Conservation (phyloP, 2,888 invertebrate genomes). For the Ypsolopha sequella region DNA sequence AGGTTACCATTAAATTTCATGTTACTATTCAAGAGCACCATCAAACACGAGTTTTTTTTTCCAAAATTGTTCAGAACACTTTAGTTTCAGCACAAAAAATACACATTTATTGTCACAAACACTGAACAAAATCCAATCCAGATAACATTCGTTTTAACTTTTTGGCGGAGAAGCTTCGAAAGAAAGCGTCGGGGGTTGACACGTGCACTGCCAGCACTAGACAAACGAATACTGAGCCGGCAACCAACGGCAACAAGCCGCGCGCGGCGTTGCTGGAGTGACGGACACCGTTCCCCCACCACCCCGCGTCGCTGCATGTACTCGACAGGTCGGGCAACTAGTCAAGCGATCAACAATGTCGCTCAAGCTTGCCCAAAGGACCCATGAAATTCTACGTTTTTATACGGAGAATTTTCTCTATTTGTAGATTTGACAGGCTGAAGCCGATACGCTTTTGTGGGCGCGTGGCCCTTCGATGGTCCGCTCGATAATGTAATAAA, state of each 20-base stretch:
- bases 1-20: constrained; percentile 68
- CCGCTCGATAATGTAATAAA: constrained; percentile 40
- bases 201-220: constrained; percentile 15
- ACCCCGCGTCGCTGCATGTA: constrained; percentile 19
- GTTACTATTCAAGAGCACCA: constrained; percentile 67
- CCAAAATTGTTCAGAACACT: constrained; percentile 10
- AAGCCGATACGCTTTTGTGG: constrained; percentile 30
- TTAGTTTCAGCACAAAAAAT: background rate
- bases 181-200: background rate
- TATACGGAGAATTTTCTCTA: constrained; percentile 31
- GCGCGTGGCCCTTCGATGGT: constrained; percentile 27
- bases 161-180: background rate
- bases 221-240: constrained; percentile 8
- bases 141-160: constrained; percentile 51
- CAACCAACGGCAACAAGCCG: constrained; percentile 13
- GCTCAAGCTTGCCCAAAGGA: constrained; percentile 11
- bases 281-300: constrained; percentile 7
- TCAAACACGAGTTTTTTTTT: constrained; percentile 28
- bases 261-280: constrained; percentile 18
- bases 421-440: constrained; percentile 28
- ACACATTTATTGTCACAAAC: constrained; percentile 40
- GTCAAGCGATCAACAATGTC: constrained; percentile 13
- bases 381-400: constrained; percentile 19
- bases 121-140: constrained; percentile 50
- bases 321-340: constrained; percentile 43